phyloP scores from a whole-genome alignment of 2,113 vertebrate genomes.

The Thoracochromis brauschi region DNA sequence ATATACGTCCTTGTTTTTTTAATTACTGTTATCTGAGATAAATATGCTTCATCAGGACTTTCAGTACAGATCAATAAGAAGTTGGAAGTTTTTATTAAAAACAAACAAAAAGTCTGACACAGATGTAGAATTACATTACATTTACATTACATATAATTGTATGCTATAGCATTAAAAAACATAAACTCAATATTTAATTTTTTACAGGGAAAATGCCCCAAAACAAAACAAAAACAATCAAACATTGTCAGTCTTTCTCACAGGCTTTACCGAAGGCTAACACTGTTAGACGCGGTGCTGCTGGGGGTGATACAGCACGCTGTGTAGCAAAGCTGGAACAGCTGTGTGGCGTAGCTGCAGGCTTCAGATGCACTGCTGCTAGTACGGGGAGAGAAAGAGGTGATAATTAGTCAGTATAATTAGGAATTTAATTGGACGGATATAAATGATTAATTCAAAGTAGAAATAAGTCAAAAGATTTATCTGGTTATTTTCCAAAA shows the following conservation, averaged over 20 bases:
- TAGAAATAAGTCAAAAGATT: background rate
- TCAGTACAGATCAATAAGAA: background rate
- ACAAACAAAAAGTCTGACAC: background rate
- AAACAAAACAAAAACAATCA: background rate
- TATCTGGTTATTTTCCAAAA: background rate
- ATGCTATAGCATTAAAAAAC: background rate
- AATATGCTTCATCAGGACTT: background rate
- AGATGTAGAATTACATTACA: no score
- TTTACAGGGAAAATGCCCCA: background rate
- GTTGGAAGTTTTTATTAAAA: background rate
- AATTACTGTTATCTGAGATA: background rate
- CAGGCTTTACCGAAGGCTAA: background rate
- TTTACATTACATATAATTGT: background rate
- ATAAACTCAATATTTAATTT: rapidly evolving
- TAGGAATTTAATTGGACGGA: background rate
- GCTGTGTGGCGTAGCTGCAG: background rate
- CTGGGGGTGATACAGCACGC: background rate
- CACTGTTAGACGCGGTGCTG: background rate
- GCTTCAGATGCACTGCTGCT: background rate
- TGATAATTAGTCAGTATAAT: background rate
- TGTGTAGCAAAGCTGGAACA: background rate
- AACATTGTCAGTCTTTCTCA: background rate
- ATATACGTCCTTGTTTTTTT: background rate
- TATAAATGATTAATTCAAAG: background rate
- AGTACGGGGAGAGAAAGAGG: background rate